phyloP scores from a whole-genome alignment of 1,140 invertebrate species.

The Radopholus similis region DNA sequence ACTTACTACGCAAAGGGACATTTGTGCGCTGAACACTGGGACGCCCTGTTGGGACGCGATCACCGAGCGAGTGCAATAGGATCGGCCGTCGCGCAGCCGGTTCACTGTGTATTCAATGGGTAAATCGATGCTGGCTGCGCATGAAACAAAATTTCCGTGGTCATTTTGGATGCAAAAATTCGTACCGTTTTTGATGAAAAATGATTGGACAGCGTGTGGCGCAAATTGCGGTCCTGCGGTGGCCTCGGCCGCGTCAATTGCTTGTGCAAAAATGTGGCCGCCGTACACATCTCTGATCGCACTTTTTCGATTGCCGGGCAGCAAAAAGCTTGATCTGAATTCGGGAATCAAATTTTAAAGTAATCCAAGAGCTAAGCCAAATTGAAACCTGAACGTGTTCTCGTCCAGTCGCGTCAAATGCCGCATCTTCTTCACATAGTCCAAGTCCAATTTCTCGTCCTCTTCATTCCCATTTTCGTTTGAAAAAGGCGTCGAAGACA shows the following conservation, averaged over 20 bases:
- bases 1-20: conserved; percentile 52
- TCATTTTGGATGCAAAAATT: conserved; percentile 11
- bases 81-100: conserved; percentile 45
- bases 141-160: neutral
- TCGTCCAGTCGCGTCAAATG: neutral
- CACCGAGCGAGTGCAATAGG: conserved; percentile 50
- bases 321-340: neutral
- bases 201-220: conserved; percentile 48
- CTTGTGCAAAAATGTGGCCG: conserved; percentile 38
- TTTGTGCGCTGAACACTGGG: conserved; percentile 46
- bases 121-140: conserved; percentile 33
- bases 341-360: neutral
- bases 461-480: neutral
- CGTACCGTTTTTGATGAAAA: conserved; percentile 53
- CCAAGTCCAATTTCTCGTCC: neutral
- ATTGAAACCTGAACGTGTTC: neutral
- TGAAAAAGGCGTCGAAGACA: neutral
- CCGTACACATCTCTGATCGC: conserved; percentile 27
- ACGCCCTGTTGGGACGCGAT: conserved; percentile 50
- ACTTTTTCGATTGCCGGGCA: neutral
- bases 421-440: neutral
- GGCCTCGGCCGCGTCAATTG: conserved; percentile 41
- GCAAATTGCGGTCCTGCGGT: conserved; percentile 43
- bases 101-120: conserved; percentile 47
- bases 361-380: neutral